These are phyloP conservation scores for Siniperca undulata DNA, from an alignment of 2,797 vertebrate genomes.

Conservation along the genomic window DNA sequence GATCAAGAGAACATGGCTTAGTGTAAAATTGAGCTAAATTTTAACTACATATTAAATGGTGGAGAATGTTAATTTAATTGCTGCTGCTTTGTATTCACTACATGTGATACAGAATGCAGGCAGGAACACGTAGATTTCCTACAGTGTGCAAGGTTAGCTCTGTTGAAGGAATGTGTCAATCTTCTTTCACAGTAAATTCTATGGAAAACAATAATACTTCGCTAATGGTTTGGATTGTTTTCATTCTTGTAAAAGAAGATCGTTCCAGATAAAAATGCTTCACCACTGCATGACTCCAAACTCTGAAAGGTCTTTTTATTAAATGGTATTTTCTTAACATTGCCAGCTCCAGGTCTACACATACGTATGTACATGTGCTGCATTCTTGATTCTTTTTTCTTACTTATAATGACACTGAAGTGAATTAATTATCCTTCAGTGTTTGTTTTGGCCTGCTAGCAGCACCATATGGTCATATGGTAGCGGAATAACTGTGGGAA, in stretches of 20 bases:
- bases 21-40: too few relatives aligned
- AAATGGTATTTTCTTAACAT: background rate
- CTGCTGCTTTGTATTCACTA: too few relatives aligned
- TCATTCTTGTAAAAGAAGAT: background rate
- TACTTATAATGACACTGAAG: constrained; percentile 5
- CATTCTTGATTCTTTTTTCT: background rate
- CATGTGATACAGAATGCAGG: too few relatives aligned
- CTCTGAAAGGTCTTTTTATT: background rate
- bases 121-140: too few relatives aligned
- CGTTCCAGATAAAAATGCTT: background rate
- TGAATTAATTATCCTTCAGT: constrained; percentile 7
- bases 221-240: background rate
- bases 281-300: background rate
- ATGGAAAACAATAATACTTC: background rate
- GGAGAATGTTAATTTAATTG: too few relatives aligned
- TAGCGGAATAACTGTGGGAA: constrained; percentile 39
- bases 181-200: background rate
- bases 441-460: constrained; percentile 38
- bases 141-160: background rate
- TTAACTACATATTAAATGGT: too few relatives aligned
- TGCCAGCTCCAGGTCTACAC: background rate
- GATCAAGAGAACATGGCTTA: too few relatives aligned
- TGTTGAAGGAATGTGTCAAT: background rate
- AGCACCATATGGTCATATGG: constrained; percentile 50
- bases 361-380: background rate